Base-by-base conservation (phyloP, 1,140 invertebrate genomes). In the Babylonia areolata region DNA sequence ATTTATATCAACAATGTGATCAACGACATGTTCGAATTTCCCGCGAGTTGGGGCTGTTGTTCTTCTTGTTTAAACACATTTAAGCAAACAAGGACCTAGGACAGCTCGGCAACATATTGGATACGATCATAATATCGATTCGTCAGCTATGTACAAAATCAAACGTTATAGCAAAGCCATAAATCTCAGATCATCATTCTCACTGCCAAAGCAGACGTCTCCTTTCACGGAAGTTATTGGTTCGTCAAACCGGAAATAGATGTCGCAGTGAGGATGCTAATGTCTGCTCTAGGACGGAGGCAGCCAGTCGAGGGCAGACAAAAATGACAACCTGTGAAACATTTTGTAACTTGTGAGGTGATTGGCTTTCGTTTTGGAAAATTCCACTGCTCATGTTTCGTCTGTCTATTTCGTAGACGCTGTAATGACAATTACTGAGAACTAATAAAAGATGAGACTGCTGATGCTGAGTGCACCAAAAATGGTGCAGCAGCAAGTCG, bases 191-290 rank as follows among this genome's bases (percentile, higher is more conserved):
- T n/a, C 46, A 51, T 12, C 46, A 51, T 51, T 51, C 2, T 51
- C 17, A 51, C n/a, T n/a, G n/a, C n/a, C n/a, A n/a, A n/a, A n/a
- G n/a, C n/a, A n/a, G n/a, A n/a, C n/a, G n/a, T n/a, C n/a, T n/a
- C n/a, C n/a, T 84, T 46, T 58, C 39, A 37, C 82, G 82, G 82
- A 84, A 84, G 82, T 71, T 17, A 28, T 35, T 40, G 15, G 46
- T 31, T 58, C 15, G 64, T 33, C 40, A n/a, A 83, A 84, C 82
- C 82, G 82, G 82, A 84, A 84, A 75, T 84, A 84, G 81, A 46
- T 84, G 82, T 84, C 82, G 82, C 82, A 84, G 64, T 40, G 82
- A 73, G 82, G 82, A 84, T 84, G 82, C 82, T 84, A 84, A 84
- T 84, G 82, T 73, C 64, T 84, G 82, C 81, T 83, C 37, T 54